A percentile compares a stretch with the other conserved stretches of the same genome.
Conservation (phyloP, 2,113 vertebrate genomes). For the Podarcis muralis region DNA sequence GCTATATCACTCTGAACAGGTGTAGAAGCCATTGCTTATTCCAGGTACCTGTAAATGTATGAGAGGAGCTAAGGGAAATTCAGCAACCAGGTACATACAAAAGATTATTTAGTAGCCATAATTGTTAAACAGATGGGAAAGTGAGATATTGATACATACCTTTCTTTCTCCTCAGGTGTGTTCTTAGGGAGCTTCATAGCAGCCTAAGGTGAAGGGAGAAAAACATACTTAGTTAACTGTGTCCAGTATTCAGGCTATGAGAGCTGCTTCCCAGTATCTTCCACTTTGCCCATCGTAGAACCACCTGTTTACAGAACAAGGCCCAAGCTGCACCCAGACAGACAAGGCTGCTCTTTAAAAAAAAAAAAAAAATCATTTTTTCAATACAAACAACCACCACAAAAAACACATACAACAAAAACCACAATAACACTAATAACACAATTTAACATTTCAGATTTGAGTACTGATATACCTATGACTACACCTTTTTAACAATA, state of each 20-base stretch:
- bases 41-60: not conserved
- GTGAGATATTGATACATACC: conserved; percentile 67
- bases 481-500: too few relatives aligned
- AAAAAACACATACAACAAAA: too few relatives aligned
- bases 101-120: too few relatives aligned
- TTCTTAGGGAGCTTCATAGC: conserved; percentile 88
- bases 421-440: too few relatives aligned
- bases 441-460: too few relatives aligned
- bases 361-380: too few relatives aligned
- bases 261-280: not conserved
- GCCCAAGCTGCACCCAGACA: not conserved
- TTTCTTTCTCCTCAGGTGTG: conserved; percentile 78
- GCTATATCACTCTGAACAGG: too few relatives aligned
- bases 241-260: fast-evolving
- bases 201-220: conserved; percentile 71
- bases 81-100: not conserved
- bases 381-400: too few relatives aligned
- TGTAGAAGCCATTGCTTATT: not conserved
- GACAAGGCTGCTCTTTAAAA: not conserved
- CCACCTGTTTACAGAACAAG: not conserved
- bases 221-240: not conserved
- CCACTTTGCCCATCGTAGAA: not conserved
- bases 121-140: too few relatives aligned
- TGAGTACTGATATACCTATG: too few relatives aligned
- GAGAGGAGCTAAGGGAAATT: not conserved